A percentile compares a stretch with the other conserved stretches of the same genome.
Evolutionary conservation across 1,140 invertebrate genomes (phyloP).

Genomic region (Popillia japonica): DNA sequence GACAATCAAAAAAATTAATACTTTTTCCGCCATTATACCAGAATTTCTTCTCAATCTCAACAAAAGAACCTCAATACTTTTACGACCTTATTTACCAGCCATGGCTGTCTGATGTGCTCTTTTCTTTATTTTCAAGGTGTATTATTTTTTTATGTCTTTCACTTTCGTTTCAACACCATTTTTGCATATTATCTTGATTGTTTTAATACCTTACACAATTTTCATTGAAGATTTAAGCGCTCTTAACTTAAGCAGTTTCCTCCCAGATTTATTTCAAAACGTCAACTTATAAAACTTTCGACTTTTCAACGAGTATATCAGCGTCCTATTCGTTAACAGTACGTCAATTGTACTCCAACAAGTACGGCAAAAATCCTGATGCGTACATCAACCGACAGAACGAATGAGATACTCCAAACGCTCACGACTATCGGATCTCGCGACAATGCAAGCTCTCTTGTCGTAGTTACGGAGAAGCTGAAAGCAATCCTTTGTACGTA

Average conservation of each 20-base stretch:
- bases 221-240: background rate
- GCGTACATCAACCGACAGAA: background rate
- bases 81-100: no score
- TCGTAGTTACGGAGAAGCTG: background rate
- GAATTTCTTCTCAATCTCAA: no score
- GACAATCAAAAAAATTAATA: no score
- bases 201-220: no score
- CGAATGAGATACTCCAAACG: background rate
- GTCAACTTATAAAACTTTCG: background rate
- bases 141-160: background rate
- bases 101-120: no score
- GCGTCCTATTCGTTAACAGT: background rate
- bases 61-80: no score
- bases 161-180: background rate
- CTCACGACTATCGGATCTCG: slow-evolving; percentile 24
- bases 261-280: background rate
- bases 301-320: background rate
- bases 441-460: slow-evolving; percentile 17
- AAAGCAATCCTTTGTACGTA: slow-evolving; percentile 2
- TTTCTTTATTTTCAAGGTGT: background rate
- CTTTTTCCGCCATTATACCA: no score
- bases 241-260: background rate
- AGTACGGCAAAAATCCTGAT: background rate
- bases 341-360: background rate
- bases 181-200: no score